Evolutionary conservation across 2,797 vertebrate genomes (phyloP).

Genomic region (Sphaeramia orbicularis): DNA sequence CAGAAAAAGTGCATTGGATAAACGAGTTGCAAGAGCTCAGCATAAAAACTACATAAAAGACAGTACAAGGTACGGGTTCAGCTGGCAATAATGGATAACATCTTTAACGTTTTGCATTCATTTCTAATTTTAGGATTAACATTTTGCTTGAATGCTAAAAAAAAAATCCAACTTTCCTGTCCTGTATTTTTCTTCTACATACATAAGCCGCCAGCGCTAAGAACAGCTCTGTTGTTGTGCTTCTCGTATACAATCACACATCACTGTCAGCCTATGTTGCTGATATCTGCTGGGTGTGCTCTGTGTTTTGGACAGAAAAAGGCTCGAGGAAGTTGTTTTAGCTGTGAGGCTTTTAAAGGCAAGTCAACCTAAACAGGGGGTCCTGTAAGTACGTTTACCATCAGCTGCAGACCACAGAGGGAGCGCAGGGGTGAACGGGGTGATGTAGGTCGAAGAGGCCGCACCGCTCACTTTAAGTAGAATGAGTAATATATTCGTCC

Average conservation of each 20-base stretch:
- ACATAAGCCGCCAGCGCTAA: not conserved
- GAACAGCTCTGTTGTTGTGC: constrained; percentile 33
- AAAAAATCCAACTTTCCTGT: too few species aligned
- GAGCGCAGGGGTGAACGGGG: not conserved
- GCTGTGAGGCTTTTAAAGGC: constrained; percentile 60
- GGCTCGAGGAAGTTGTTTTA: constrained; percentile 68
- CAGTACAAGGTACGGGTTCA: too few species aligned
- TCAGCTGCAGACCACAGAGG: constrained; percentile 28
- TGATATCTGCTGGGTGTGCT: constrained; percentile 66
- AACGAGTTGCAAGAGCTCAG: too few species aligned
- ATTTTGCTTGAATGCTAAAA: too few species aligned
- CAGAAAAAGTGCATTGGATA: too few species aligned
- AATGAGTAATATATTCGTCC: constrained; percentile 52
- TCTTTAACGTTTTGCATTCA: too few species aligned
- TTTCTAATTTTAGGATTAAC: too few species aligned
- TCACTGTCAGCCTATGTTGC: constrained; percentile 53
- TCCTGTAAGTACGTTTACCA: constrained; percentile 38
- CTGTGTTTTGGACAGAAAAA: constrained; percentile 74
- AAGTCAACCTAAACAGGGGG: constrained; percentile 66
- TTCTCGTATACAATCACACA: constrained; percentile 8
- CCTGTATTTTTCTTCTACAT: too few species aligned
- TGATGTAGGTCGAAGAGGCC: constrained; percentile 7
- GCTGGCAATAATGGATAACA: too few species aligned
- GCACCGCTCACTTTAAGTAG: constrained; percentile 26
- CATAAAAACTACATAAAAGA: too few species aligned